Evolutionary conservation across 2,113 vertebrate genomes (phyloP).

Genomic region (Polyodon spathula): DNA sequence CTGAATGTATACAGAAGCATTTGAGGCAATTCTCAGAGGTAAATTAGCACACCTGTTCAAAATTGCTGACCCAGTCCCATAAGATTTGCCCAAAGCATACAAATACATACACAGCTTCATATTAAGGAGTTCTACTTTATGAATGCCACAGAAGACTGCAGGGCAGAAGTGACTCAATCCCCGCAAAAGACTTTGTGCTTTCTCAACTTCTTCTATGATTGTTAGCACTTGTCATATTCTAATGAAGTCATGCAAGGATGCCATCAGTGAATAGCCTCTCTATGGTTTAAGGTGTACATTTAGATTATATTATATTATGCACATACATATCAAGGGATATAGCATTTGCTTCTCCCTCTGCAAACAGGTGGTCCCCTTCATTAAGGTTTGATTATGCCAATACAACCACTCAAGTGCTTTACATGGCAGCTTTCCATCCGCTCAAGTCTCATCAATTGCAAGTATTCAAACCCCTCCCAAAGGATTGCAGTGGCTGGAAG

Average conservation of each 20-base stretch:
- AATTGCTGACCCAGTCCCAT: slow-evolving; percentile 2
- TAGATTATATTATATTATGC: too few species aligned
- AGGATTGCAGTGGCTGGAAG: slow-evolving; percentile 26
- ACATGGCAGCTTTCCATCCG: slow-evolving; percentile 26
- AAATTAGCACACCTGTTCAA: not conserved
- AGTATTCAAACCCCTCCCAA: slow-evolving; percentile 22
- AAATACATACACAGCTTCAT: slow-evolving; percentile 32
- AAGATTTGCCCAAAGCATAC: not conserved
- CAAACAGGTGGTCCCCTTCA: slow-evolving; percentile 48
- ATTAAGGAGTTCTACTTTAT: slow-evolving; percentile 37
- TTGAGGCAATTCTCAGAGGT: too few species aligned
- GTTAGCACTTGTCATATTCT: too few species aligned
- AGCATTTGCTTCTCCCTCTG: slow-evolving; percentile 8
- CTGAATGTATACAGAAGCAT: not conserved
- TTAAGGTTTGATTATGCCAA: slow-evolving; percentile 48
- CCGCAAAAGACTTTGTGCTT: too few species aligned
- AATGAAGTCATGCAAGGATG: too few species aligned
- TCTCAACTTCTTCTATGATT: too few species aligned
- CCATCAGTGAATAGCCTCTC: too few species aligned
- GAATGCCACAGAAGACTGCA: slow-evolving; percentile 29
- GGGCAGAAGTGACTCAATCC: too few species aligned
- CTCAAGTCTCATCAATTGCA: not conserved
- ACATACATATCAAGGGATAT: not conserved
- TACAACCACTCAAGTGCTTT: slow-evolving; percentile 35
- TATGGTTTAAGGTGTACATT: too few species aligned